These are phyloP conservation scores for Hyles vespertilio DNA, from an alignment of 1,140 invertebrate genomes.

Conservation along the genomic window DNA sequence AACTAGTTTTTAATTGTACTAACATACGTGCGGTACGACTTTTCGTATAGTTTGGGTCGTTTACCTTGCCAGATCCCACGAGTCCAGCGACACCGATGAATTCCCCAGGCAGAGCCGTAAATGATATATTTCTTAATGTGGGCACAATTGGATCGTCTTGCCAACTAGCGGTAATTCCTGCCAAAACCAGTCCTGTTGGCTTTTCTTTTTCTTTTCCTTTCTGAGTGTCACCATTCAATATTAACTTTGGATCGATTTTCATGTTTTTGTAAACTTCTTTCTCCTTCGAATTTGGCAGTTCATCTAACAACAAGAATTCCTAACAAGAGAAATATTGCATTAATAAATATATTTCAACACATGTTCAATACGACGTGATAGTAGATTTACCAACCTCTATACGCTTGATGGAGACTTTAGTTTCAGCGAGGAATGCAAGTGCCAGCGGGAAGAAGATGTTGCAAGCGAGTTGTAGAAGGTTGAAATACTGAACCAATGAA, in stretches of 20 bases:
- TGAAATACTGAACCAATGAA: slow-evolving; percentile 84
- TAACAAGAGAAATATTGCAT: slow-evolving; percentile 24
- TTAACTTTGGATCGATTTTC: slow-evolving; percentile 30
- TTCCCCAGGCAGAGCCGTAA: slow-evolving; percentile 79
- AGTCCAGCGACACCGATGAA: slow-evolving; percentile 85
- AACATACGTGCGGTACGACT: too few relatives aligned
- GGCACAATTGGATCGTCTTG: slow-evolving; percentile 75
- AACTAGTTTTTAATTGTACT: too few relatives aligned
- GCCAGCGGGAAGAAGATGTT: slow-evolving; percentile 84
- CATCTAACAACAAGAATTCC: slow-evolving; percentile 77
- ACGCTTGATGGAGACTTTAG: slow-evolving; percentile 79
- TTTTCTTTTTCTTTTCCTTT: slow-evolving; percentile 35
- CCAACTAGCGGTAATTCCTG: slow-evolving; percentile 79
- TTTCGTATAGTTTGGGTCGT: not conserved
- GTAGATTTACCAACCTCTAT: slow-evolving; percentile 70
- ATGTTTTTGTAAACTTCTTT: slow-evolving; percentile 12
- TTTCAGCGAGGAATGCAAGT: slow-evolving; percentile 77
- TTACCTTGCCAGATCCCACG: slow-evolving; percentile 87
- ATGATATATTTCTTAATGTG: slow-evolving; percentile 79
- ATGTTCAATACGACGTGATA: not conserved
- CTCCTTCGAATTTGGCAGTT: slow-evolving; percentile 49
- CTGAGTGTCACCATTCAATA: slow-evolving; percentile 45
- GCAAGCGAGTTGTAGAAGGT: slow-evolving; percentile 83
- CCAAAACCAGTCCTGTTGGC: slow-evolving; percentile 64
- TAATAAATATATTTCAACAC: slow-evolving; percentile 4